phyloP scores from a whole-genome alignment of 1,140 invertebrate genomes.

The Reticulitermes speratus region DNA sequence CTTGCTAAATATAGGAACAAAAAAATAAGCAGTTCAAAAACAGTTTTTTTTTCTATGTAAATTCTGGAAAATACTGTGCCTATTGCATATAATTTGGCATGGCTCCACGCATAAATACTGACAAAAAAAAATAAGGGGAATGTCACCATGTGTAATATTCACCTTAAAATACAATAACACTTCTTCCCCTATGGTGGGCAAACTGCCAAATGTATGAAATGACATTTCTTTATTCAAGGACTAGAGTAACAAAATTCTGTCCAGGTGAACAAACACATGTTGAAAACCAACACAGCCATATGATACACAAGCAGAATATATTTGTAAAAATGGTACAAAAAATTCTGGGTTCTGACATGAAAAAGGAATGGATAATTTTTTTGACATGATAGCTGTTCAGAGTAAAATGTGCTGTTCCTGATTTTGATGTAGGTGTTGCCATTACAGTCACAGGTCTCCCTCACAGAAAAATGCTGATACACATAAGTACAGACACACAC shows the following conservation, averaged over 20 bases:
- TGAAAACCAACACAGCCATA: too few relatives aligned
- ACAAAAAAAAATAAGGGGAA: background rate
- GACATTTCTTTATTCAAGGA: background rate
- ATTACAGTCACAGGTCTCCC: too few relatives aligned
- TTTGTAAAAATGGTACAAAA: too few relatives aligned
- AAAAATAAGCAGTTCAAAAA: conserved; percentile 9
- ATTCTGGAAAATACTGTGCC: background rate
- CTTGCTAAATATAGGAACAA: conserved; percentile 21
- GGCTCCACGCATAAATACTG: too few relatives aligned
- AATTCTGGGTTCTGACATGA: too few relatives aligned
- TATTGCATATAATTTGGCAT: background rate
- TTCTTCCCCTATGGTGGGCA: background rate
- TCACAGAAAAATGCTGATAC: too few relatives aligned
- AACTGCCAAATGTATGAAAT: background rate
- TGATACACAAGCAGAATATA: too few relatives aligned
- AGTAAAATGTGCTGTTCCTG: too few relatives aligned
- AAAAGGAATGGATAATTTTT: too few relatives aligned
- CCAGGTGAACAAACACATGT: background rate
- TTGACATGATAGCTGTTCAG: too few relatives aligned
- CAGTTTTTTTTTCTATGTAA: background rate
- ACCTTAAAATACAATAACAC: background rate
- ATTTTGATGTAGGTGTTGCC: too few relatives aligned
- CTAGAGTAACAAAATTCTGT: background rate
- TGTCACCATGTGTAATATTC: background rate
- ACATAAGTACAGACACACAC: too few relatives aligned